These are phyloP conservation scores for Stylophora pistillata DNA, from an alignment of 64 coral and sea anemone genomes.

Conservation along the genomic window DNA sequence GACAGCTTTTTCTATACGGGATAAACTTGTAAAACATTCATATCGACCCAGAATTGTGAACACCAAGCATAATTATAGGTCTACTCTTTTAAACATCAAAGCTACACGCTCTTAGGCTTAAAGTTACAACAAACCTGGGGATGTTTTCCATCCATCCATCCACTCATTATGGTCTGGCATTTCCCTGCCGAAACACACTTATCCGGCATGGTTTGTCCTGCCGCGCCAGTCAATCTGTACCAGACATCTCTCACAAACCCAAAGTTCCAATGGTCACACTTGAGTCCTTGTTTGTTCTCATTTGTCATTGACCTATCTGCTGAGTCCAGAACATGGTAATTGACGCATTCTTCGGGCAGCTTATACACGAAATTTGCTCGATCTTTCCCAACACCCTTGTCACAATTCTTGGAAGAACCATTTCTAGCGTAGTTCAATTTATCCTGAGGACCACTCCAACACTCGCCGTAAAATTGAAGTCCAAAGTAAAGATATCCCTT, in stretches of 20 bases:
- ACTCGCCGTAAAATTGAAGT: slow-evolving; percentile 64
- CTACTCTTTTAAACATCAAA: too few species aligned
- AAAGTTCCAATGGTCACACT: slow-evolving; percentile 11
- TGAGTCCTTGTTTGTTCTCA: background rate
- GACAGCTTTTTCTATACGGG: too few species aligned
- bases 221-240: background rate
- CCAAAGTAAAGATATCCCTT: slow-evolving; percentile 48
- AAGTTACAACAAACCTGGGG: background rate
- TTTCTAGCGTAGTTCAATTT: slow-evolving; percentile 33
- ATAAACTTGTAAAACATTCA: too few species aligned
- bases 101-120: too few species aligned
- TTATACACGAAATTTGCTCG: slow-evolving; percentile 36
- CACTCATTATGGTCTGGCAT: background rate
- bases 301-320: slow-evolving; percentile 6
- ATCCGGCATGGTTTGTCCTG: background rate
- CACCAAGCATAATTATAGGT: too few species aligned
- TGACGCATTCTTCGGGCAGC: slow-evolving; percentile 17
- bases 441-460: slow-evolving; percentile 44
- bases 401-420: slow-evolving; percentile 5
- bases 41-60: too few species aligned
- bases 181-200: background rate
- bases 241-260: background rate
- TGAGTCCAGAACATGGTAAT: background rate
- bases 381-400: slow-evolving; percentile 13
- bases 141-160: background rate